Evolutionary conservation across 2,797 vertebrate genomes (phyloP).

Genomic region (Rousettus madagascariensis): DNA sequence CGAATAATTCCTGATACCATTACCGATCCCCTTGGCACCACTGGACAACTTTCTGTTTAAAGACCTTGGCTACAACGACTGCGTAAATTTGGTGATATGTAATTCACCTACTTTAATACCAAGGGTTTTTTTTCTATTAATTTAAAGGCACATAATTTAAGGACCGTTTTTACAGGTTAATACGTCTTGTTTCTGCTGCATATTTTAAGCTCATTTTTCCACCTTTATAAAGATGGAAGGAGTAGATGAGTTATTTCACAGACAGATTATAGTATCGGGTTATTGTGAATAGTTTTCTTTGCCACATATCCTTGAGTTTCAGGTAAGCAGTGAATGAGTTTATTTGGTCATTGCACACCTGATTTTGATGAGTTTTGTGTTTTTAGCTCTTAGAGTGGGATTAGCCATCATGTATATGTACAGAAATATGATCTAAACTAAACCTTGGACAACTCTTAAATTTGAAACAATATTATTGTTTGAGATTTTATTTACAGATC

Average conservation of each 20-base stretch:
- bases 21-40: neutral
- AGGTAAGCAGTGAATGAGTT: neutral
- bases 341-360: neutral
- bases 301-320: neutral
- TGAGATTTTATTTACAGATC: neutral
- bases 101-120: slow-evolving; percentile 1
- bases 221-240: neutral
- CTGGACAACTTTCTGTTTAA: neutral
- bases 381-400: neutral
- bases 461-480: neutral
- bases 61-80: neutral
- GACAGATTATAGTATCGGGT: neutral
- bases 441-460: neutral
- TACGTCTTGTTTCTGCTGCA: neutral
- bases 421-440: neutral
- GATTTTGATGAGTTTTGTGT: neutral
- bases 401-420: neutral
- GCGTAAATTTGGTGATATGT: neutral
- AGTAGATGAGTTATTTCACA: neutral
- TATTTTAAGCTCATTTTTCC: slow-evolving; percentile 1
- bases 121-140: neutral
- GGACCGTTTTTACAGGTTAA: slow-evolving; percentile 41
- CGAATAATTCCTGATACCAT: neutral
- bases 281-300: neutral
- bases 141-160: neutral